A percentile compares a stretch with the other conserved stretches of the same genome.
phyloP scores from a whole-genome alignment of 2,888 invertebrate genomes.

The Drosophila trichaetosa region DNA sequence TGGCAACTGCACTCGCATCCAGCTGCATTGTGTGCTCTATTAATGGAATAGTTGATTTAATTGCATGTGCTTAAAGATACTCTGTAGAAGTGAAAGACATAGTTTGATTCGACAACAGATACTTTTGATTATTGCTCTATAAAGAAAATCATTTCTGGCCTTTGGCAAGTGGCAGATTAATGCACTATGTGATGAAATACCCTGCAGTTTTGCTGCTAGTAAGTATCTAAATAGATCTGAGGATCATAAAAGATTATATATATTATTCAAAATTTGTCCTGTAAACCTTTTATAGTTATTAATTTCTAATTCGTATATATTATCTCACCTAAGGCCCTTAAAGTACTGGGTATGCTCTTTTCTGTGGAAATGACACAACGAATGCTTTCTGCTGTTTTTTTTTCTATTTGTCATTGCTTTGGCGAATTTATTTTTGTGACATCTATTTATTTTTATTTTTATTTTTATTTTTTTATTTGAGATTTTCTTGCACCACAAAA shows the following conservation, averaged over 20 bases:
- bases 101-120: background rate
- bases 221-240: background rate
- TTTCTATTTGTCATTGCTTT: slow-evolving; percentile 22
- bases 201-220: background rate
- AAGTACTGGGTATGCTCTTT: slow-evolving; percentile 6
- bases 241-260: background rate
- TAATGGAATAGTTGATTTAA: background rate
- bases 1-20: slow-evolving; percentile 27
- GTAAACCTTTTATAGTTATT: background rate
- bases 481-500: slow-evolving; percentile 45
- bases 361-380: slow-evolving; percentile 23
- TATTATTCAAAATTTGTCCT: background rate
- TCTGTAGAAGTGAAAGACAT: background rate
- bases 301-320: too few species aligned
- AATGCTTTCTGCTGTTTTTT: slow-evolving; percentile 13
- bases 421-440: slow-evolving; percentile 43
- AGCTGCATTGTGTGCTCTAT: slow-evolving; percentile 1
- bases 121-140: background rate
- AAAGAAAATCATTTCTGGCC: background rate
- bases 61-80: background rate
- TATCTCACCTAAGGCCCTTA: too few species aligned
- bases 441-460: slow-evolving; percentile 41
- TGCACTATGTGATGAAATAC: background rate
- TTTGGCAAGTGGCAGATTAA: background rate
- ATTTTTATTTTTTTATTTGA: slow-evolving; percentile 43